Evolutionary conservation across 2,113 vertebrate genomes (phyloP).

Genomic region (Leptocoma aspasia): DNA sequence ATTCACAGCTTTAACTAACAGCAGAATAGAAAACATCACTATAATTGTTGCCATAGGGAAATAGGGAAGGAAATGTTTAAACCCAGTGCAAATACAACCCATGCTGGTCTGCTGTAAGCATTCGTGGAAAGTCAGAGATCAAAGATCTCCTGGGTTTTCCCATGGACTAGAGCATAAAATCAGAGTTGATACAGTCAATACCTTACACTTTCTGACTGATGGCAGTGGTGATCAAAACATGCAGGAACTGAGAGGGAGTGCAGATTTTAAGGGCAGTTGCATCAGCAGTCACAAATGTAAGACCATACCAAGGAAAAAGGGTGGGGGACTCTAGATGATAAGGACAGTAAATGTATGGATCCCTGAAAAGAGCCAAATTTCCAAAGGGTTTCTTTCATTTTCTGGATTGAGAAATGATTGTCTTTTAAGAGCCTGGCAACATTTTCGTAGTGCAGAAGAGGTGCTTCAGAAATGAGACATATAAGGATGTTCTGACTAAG

Average conservation of each 20-base stretch:
- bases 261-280: neutral
- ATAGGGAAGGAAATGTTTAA: neutral
- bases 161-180: neutral
- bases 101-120: neutral
- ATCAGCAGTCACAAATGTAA: neutral
- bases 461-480: neutral
- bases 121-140: neutral
- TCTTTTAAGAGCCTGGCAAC: neutral
- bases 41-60: neutral
- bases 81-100: neutral
- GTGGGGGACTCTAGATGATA: neutral
- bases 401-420: neutral
- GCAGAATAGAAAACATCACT: neutral
- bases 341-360: rapidly evolving
- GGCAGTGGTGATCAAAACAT: neutral
- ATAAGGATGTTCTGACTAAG: neutral
- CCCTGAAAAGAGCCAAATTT: neutral
- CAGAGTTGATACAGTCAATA: neutral
- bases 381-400: neutral
- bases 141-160: neutral
- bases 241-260: neutral
- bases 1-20: neutral
- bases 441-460: neutral
- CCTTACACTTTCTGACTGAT: neutral
- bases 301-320: neutral